Conservation (phyloP, 2,113 vertebrate genomes). For the Nycticorax nycticorax region DNA sequence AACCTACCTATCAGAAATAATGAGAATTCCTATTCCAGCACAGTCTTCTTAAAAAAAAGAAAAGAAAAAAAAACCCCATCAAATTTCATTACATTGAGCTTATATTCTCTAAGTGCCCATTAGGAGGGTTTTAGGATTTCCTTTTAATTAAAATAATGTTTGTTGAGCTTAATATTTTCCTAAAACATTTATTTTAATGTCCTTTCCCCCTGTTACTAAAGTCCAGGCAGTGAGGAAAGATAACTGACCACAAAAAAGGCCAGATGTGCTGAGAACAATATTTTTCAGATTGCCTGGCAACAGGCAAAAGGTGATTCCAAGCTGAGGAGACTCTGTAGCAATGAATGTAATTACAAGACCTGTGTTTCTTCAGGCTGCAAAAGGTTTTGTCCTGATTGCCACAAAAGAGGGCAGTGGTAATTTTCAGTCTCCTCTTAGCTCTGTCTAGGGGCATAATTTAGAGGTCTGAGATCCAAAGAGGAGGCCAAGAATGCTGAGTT, state of each 20-base stretch:
- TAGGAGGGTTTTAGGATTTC: slow-evolving; percentile 48
- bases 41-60: not conserved
- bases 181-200: slow-evolving; percentile 49
- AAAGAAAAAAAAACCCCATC: not conserved
- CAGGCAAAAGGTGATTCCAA: slow-evolving; percentile 30
- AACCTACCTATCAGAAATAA: not conserved
- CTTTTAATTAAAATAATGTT: slow-evolving; percentile 65
- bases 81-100: slow-evolving; percentile 25
- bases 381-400: not conserved
- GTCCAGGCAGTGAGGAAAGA: not conserved
- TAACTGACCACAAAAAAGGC: slow-evolving; percentile 34
- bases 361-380: slow-evolving; percentile 22
- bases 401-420: not conserved
- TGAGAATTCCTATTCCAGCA: not conserved
- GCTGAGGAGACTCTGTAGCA: not conserved
- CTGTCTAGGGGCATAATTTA: not conserved
- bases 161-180: slow-evolving; percentile 52
- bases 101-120: slow-evolving; percentile 56
- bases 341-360: not conserved
- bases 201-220: slow-evolving; percentile 4
- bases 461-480: not conserved
- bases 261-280: slow-evolving; percentile 57
- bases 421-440: not conserved
- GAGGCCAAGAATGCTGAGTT: not conserved
- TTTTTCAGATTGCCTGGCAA: slow-evolving; percentile 61